These are phyloP conservation scores for Pantherophis guttatus DNA, from an alignment of 2,113 vertebrate genomes.

Conservation along the genomic window DNA sequence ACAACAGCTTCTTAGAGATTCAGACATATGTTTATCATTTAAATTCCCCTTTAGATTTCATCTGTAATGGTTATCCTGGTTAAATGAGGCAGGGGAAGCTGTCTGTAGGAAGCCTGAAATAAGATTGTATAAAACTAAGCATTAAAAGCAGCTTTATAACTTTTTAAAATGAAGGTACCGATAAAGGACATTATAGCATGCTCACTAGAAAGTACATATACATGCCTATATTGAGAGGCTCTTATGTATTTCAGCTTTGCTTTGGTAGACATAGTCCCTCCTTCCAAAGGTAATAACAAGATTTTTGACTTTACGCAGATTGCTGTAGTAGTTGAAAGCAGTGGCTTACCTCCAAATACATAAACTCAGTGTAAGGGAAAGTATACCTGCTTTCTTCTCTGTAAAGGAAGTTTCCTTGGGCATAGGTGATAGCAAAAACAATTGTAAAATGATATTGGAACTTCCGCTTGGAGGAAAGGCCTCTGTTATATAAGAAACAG, in stretches of 20 bases:
- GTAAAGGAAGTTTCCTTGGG: background rate
- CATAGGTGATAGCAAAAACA: background rate
- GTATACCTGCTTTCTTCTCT: background rate
- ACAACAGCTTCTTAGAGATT: background rate
- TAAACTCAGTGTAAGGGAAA: background rate
- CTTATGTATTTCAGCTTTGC: background rate
- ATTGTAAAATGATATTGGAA: background rate
- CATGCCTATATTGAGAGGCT: background rate
- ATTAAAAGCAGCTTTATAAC: background rate
- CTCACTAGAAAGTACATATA: background rate
- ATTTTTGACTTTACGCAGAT: background rate
- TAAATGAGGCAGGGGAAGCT: background rate
- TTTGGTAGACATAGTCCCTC: background rate
- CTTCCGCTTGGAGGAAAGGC: background rate
- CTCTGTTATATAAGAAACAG: background rate
- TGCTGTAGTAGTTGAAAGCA: background rate
- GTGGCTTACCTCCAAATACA: background rate
- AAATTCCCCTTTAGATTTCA: background rate
- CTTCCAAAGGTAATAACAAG: background rate
- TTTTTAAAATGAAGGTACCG: background rate
- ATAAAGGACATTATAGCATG: background rate
- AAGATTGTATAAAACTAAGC: background rate
- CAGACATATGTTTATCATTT: background rate
- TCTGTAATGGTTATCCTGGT: background rate
- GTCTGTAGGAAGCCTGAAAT: background rate